Evolutionary conservation across 2,113 vertebrate genomes (phyloP).

Genomic region (Rhinolophus sinicus): DNA sequence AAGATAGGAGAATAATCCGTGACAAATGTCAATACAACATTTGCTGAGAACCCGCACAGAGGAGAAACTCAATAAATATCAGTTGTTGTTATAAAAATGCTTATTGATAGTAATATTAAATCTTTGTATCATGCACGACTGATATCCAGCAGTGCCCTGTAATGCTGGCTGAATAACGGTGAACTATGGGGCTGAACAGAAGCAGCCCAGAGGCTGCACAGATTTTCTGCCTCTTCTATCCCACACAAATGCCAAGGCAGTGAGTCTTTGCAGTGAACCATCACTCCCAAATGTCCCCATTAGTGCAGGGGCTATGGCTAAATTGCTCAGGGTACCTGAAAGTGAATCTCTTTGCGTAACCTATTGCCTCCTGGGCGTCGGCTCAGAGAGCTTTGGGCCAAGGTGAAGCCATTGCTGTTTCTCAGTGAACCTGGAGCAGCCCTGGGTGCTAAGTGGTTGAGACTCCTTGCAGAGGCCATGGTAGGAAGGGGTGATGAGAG

Average conservation of each 20-base stretch:
- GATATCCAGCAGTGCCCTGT: fast-evolving
- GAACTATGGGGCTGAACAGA: fast-evolving
- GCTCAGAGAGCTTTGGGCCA: neutral
- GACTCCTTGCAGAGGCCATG: neutral
- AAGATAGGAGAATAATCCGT: neutral
- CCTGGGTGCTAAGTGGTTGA: neutral
- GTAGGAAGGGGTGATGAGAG: neutral
- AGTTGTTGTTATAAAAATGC: neutral
- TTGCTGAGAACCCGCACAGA: neutral
- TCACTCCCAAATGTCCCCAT: neutral
- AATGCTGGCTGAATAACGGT: fast-evolving
- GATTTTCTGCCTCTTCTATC: fast-evolving
- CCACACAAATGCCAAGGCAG: fast-evolving
- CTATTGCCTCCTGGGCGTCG: neutral
- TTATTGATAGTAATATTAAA: no score
- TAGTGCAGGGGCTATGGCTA: neutral
- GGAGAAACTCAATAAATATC: fast-evolving
- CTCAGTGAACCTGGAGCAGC: neutral
- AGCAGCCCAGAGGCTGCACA: neutral
- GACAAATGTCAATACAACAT: neutral
- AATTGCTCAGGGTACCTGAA: neutral
- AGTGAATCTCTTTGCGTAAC: neutral
- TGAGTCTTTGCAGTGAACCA: neutral
- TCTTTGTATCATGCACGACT: fast-evolving
- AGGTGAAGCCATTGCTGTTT: neutral